phyloP scores from a whole-genome alignment of 2,888 invertebrate genomes.

The Girardia tigrina region DNA sequence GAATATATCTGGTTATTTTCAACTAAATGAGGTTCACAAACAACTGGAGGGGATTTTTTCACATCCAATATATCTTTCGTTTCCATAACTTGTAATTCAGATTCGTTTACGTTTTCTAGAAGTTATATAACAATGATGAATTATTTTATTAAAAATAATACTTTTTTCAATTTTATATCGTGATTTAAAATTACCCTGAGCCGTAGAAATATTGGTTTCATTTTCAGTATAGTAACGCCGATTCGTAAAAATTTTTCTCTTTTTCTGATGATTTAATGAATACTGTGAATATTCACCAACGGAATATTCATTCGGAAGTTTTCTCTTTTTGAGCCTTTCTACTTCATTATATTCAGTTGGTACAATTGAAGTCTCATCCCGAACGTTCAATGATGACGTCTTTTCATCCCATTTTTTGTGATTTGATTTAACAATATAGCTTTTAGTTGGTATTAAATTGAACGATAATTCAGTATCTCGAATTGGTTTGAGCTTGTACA shows the following conservation, averaged over 20 bases:
- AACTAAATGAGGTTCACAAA: background rate
- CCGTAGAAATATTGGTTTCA: background rate
- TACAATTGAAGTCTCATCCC: background rate
- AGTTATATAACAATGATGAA: background rate
- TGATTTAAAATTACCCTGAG: background rate
- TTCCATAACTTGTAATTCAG: background rate
- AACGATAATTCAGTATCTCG: background rate
- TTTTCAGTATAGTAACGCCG: slow-evolving; percentile 3
- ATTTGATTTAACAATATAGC: background rate
- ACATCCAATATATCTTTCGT: background rate
- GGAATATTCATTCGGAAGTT: background rate
- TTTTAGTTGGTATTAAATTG: background rate
- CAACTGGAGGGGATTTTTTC: background rate
- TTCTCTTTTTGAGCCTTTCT: background rate
- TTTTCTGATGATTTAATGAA: background rate
- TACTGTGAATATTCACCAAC: background rate
- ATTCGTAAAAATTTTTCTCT: background rate
- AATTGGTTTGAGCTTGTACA: background rate
- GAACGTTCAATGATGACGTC: background rate
- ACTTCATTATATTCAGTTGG: background rate
- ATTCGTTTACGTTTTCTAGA: slow-evolving; percentile 1
- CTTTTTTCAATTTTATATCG: background rate
- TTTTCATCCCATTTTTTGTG: slow-evolving; percentile 1
- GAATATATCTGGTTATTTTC: background rate
- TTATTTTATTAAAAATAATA: background rate